These are phyloP conservation scores for Heterotis niloticus DNA, from an alignment of 2,113 vertebrate genomes.

Conservation along the genomic window DNA sequence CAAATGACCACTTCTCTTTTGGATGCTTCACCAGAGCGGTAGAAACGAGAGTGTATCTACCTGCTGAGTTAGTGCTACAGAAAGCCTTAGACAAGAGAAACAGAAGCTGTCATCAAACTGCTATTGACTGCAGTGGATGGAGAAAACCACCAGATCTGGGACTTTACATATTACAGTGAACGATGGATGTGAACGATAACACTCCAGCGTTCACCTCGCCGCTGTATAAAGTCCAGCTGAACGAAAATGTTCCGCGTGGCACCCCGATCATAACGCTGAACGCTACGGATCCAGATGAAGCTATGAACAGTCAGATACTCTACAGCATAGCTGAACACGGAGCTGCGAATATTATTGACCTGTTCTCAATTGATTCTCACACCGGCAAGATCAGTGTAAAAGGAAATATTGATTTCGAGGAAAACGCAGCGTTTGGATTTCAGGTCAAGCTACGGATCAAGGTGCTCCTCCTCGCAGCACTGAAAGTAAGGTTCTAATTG, in stretches of 20 bases:
- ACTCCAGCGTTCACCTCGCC: not conserved
- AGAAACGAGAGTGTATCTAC: not conserved
- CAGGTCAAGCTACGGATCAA: no score
- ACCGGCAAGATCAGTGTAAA: not conserved
- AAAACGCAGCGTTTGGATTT: not conserved
- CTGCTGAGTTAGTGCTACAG: slow-evolving; percentile 20
- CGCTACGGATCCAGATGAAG: slow-evolving; percentile 1
- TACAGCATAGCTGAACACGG: not conserved
- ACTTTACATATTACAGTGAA: not conserved
- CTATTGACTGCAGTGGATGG: not conserved
- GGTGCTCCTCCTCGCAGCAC: no score
- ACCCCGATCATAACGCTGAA: slow-evolving; percentile 3
- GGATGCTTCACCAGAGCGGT: slow-evolving; percentile 19
- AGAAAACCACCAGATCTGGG: not conserved
- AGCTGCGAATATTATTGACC: not conserved
- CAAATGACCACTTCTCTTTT: slow-evolving; percentile 35
- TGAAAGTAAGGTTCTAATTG: no score
- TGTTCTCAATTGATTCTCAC: not conserved
- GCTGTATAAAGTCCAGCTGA: slow-evolving; percentile 6
- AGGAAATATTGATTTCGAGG: slow-evolving; percentile 1
- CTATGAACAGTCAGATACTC: not conserved
- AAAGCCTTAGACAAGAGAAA: slow-evolving; percentile 14
- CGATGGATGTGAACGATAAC: slow-evolving; percentile 3
- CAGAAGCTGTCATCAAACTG: not conserved
- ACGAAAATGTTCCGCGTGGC: slow-evolving; percentile 3